phyloP scores from a whole-genome alignment of 1,140 invertebrate genomes.

The Venturia canescens region DNA sequence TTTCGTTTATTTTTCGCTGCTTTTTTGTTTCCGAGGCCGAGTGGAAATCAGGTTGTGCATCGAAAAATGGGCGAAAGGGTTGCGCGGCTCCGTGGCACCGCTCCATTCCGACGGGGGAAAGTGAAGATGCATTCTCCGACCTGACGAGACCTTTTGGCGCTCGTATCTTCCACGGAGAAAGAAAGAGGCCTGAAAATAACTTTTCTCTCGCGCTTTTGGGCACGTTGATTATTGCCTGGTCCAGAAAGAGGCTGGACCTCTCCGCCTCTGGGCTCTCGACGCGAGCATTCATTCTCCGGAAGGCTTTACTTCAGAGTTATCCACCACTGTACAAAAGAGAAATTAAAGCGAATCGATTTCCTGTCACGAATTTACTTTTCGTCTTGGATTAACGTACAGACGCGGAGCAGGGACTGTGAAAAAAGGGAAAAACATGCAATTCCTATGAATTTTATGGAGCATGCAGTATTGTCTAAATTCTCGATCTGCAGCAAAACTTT shows the following conservation, averaged over 20 bases:
- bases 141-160: constrained; percentile 34
- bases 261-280: not conserved
- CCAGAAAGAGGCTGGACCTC: constrained; percentile 7
- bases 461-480: too few species aligned
- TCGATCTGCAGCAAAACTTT: too few species aligned
- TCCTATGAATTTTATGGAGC: too few species aligned
- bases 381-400: not conserved
- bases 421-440: too few species aligned
- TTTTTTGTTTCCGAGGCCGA: not conserved
- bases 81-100: not conserved
- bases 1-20: not conserved
- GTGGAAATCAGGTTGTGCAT: not conserved
- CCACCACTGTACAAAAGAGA: constrained; percentile 26
- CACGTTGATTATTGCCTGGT: constrained; percentile 6
- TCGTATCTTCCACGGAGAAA: not conserved
- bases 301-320: not conserved
- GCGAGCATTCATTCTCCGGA: not conserved
- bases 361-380: constrained; percentile 41
- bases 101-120: not conserved
- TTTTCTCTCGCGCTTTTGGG: not conserved
- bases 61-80: constrained; percentile 1
- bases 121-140: constrained; percentile 41
- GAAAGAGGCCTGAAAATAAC: not conserved
- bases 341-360: constrained; percentile 44
- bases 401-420: too few species aligned